Percentiles rank a stretch among this genome's conserved stretches.
Evolutionary conservation across 2,888 invertebrate genomes (phyloP).

Genomic region (Drosophila melanosoma): DNA sequence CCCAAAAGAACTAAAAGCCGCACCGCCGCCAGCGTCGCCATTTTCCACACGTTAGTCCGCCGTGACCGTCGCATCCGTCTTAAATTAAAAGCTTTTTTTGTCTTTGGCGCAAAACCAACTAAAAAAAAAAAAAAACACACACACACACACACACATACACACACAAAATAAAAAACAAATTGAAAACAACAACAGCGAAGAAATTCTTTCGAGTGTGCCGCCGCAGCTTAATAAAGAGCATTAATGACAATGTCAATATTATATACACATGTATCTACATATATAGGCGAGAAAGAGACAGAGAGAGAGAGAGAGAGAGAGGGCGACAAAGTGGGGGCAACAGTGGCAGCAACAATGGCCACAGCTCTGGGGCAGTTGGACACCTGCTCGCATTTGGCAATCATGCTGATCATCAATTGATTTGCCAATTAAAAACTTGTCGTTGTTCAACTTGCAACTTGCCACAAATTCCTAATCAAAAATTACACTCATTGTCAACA

Average conservation of each 20-base stretch:
- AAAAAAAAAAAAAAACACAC: constrained; percentile 6
- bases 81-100: constrained; percentile 66
- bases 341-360: not conserved
- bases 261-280: constrained; percentile 1
- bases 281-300: not conserved
- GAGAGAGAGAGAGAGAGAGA: constrained; percentile 21
- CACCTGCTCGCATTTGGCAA: constrained; percentile 1
- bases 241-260: constrained; percentile 56
- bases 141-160: not conserved
- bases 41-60: constrained; percentile 51
- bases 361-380: not conserved
- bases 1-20: constrained; percentile 62
- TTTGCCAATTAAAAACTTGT: not conserved
- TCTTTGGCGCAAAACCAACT: constrained; percentile 31
- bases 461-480: not conserved
- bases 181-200: not conserved
- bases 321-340: not conserved
- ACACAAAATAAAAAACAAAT: not conserved
- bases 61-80: constrained; percentile 53
- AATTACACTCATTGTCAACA: not conserved
- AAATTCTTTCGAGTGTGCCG: constrained; percentile 62
- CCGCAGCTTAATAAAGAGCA: constrained; percentile 60
- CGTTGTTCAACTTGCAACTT: not conserved
- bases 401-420: not conserved
- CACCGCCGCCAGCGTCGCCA: constrained; percentile 24